Evolutionary conservation across 2,797 vertebrate species (phyloP), one percentile per base, ranked within the genome.

Genomic region (Taenioides sp.): DNA sequence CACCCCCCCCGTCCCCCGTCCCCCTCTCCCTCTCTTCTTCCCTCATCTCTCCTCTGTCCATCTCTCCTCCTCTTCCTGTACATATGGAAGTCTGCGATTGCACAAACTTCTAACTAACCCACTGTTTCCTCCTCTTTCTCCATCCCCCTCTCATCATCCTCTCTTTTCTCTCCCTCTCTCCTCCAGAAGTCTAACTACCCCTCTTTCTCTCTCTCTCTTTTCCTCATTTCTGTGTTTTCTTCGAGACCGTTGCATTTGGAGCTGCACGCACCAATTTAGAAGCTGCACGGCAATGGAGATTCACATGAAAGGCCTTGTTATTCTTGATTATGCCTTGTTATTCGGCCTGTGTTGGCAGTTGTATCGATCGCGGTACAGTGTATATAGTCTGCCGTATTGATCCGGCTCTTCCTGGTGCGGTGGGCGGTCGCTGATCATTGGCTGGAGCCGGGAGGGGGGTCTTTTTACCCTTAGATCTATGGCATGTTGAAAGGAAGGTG

Each of bases 401-500:
- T 87, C 28, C 69, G 72, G 57, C 2, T 57, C 72, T 66, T 55
- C 75, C 84, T 79, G 72, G 31, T 16, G 54, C 11, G 6, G 52
- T 71, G 72, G 76, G 82, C n/a, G 58, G 63, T 76, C 75, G 78
- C 72, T 86, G 82, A 85, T 87, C 74, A 74, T 85, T 84, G 86
- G 34, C 16, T 17, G 43, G 43, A 5, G 14, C 43, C 40, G 11
- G 54, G 69, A 75, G 57, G 58, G 71, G 62, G 40, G 22, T 40
- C 60, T 55, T 85, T 84, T 84, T 72, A 79, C 80, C 76, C 78
- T 84, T 87, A 81, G 86, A 88, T 87, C 81, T 88, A 81, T 84
- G 89, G 80, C 88, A 84, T 77, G 87, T 80, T 87, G 89, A 92
- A 89, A 89, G 87, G 82, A 86, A 62, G 58, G 86, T 86, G 87